Percentiles rank a stretch among this genome's conserved stretches.
phyloP scores from a whole-genome alignment of 2,113 vertebrate genomes.

The Cricetomys ansorgei region DNA sequence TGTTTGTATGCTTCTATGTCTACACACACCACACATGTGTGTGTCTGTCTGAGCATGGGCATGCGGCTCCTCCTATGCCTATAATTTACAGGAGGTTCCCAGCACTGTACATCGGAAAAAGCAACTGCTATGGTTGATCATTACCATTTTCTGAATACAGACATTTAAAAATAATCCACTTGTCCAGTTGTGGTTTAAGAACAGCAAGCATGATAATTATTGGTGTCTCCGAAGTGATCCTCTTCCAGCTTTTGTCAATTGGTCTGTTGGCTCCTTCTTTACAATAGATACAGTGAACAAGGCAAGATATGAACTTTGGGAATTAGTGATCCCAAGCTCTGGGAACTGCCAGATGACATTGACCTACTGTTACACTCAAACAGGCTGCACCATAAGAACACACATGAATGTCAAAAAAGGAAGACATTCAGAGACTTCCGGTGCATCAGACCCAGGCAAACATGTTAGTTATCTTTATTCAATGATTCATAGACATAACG shows the following conservation, averaged over 20 bases:
- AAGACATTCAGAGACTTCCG: neutral
- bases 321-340: neutral
- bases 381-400: neutral
- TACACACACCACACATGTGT: neutral
- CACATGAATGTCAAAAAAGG: neutral
- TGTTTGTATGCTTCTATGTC: neutral
- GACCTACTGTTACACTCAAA: neutral
- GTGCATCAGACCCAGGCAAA: neutral
- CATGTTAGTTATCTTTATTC: neutral
- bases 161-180: constrained; percentile 27
- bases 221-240: neutral
- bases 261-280: neutral
- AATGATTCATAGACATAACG: neutral
- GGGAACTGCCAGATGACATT: neutral
- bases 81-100: neutral
- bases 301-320: neutral
- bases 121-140: neutral
- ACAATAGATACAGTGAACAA: neutral
- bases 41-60: neutral
- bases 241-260: neutral
- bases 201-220: neutral
- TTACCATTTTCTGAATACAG: neutral
- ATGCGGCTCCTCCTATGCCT: neutral
- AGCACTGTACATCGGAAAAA: neutral
- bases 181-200: constrained; percentile 16